A percentile compares a stretch with the other conserved stretches of the same genome.
phyloP scores from a whole-genome alignment of 2,888 invertebrate genomes.

The Pyrrhia umbra region DNA sequence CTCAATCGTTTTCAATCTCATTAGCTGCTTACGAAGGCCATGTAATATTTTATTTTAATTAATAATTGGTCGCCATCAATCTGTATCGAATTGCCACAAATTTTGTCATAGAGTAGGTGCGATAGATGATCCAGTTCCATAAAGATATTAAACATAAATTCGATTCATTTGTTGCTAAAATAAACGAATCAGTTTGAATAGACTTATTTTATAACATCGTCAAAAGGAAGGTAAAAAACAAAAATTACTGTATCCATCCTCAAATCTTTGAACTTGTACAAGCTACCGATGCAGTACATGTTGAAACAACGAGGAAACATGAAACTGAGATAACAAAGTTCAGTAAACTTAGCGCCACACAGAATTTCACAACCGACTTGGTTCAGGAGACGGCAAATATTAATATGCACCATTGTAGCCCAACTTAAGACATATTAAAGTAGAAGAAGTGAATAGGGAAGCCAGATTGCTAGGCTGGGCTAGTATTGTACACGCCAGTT shows the following conservation, averaged over 20 bases:
- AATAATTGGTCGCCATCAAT: slow-evolving; percentile 62
- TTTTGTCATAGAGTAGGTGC: slow-evolving; percentile 61
- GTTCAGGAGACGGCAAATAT: slow-evolving; percentile 51
- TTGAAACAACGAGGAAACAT: slow-evolving; percentile 54
- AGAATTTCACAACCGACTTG: slow-evolving; percentile 52
- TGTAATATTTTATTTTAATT: slow-evolving; percentile 65
- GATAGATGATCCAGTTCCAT: slow-evolving; percentile 1
- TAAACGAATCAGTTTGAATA: no score
- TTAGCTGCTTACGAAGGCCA: slow-evolving; percentile 53
- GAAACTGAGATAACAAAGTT: slow-evolving; percentile 57
- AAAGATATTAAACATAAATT: background rate
- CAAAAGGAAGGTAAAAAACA: background rate
- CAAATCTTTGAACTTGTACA: slow-evolving; percentile 16
- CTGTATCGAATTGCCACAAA: slow-evolving; percentile 50
- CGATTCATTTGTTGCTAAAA: no score
- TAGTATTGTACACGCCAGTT: slow-evolving; percentile 29
- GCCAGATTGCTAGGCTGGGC: slow-evolving; percentile 44
- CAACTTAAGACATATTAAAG: slow-evolving; percentile 56
- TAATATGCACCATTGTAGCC: slow-evolving; percentile 59
- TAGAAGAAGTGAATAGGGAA: slow-evolving; percentile 55
- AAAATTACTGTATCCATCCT: background rate
- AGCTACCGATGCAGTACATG: slow-evolving; percentile 31
- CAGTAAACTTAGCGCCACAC: slow-evolving; percentile 57
- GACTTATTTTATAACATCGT: background rate
- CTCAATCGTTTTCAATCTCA: slow-evolving; percentile 63